A percentile compares a stretch with the other conserved stretches of the same genome.
Evolutionary conservation across 2,797 vertebrate genomes (phyloP).

Genomic region (Etheostoma perlongum): DNA sequence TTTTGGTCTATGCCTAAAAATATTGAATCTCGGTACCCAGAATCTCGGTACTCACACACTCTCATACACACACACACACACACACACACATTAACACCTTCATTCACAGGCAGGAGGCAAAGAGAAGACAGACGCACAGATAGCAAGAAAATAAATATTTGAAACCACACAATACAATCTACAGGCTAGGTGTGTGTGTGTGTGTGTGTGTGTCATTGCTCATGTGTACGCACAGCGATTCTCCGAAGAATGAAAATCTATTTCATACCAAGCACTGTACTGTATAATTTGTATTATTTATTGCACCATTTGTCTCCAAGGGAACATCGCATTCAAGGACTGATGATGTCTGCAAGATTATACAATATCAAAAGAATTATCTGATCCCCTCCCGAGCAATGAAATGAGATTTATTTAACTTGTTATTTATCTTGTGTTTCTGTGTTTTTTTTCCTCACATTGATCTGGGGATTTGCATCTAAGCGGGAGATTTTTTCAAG

Average conservation of each 20-base stretch:
- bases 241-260: constrained; percentile 53
- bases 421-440: constrained; percentile 72
- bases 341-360: constrained; percentile 74
- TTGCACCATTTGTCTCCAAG: constrained; percentile 71
- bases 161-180: constrained; percentile 37
- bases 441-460: constrained; percentile 51
- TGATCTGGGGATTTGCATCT: constrained; percentile 69
- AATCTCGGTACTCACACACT: background rate
- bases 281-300: constrained; percentile 75
- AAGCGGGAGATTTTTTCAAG: constrained; percentile 66
- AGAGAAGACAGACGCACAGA: constrained; percentile 12
- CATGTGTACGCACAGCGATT: constrained; percentile 19
- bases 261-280: constrained; percentile 48
- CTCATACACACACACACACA: constrained; percentile 12
- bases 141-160: constrained; percentile 15
- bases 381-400: constrained; percentile 60
- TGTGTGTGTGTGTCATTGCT: constrained; percentile 13
- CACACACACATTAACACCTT: constrained; percentile 20
- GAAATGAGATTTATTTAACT: constrained; percentile 73
- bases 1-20: no score
- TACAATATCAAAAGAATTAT: constrained; percentile 72
- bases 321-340: constrained; percentile 67
- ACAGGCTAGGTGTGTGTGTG: constrained; percentile 38
- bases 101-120: background rate
- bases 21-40: no score